A percentile compares a stretch with the other conserved stretches of the same genome.
These are phyloP conservation scores for Opisthograptis luteolata DNA, from an alignment of 2,888 invertebrate species.

Conservation along the genomic window DNA sequence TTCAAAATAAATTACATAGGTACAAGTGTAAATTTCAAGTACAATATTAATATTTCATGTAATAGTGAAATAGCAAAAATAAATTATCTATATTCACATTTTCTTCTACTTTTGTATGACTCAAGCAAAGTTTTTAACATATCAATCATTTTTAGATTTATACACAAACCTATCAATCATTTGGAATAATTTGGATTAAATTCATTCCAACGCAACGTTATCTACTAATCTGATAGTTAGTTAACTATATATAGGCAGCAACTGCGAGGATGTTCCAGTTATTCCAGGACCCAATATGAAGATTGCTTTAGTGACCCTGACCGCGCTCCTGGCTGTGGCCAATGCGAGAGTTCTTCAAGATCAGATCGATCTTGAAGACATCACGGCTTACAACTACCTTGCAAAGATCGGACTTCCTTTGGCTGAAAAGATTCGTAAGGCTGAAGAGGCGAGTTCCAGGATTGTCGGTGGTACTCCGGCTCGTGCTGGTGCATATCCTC, in stretches of 20 bases:
- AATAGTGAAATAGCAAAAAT: too few species aligned
- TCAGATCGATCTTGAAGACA: too few species aligned
- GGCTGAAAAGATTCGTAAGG: slow-evolving; percentile 21
- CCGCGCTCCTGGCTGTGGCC: too few species aligned
- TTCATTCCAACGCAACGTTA: slow-evolving; percentile 4
- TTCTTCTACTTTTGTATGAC: too few species aligned
- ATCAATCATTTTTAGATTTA: neutral
- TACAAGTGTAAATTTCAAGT: too few species aligned
- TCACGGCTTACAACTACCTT: slow-evolving; percentile 16
- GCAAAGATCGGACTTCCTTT: slow-evolving; percentile 22
- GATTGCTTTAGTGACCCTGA: too few species aligned
- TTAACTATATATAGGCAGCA: neutral
- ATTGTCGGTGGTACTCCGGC: slow-evolving; percentile 41
- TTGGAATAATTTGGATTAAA: neutral
- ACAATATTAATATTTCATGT: too few species aligned
- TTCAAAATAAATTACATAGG: too few species aligned
- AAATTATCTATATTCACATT: too few species aligned
- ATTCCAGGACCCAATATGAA: too few species aligned
- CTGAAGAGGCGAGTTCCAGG: slow-evolving; percentile 29
- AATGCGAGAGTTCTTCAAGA: too few species aligned
- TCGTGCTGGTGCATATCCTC: slow-evolving; percentile 32
- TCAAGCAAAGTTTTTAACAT: too few species aligned
- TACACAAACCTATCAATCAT: neutral
- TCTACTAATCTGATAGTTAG: slow-evolving; percentile 1
- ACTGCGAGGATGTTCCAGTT: neutral